Evolutionary conservation across 2,113 vertebrate species (phyloP).

Genomic region (Tringa solitaria): DNA sequence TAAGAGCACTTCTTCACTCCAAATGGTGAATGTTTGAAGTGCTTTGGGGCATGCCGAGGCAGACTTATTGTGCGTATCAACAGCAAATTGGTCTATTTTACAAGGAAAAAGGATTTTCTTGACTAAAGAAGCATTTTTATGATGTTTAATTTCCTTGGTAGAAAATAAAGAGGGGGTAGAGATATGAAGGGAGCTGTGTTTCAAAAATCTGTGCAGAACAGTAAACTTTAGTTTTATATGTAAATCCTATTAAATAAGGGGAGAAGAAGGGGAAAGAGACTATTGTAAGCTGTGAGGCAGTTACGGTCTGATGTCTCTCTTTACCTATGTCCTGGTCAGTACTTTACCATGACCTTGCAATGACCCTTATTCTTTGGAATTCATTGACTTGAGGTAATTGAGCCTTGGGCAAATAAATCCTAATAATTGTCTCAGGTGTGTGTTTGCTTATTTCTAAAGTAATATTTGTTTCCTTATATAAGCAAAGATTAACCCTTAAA

Average conservation of each 20-base stretch:
- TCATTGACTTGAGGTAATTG: background rate
- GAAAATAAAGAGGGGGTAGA: background rate
- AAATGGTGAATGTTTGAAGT: background rate
- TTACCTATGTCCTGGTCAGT: background rate
- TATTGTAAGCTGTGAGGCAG: background rate
- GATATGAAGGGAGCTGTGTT: background rate
- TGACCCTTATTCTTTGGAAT: background rate
- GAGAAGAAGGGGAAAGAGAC: background rate
- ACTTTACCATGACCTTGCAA: background rate
- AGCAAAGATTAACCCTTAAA: background rate
- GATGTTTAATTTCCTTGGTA: background rate
- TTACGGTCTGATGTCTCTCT: background rate
- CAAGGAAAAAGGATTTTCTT: background rate
- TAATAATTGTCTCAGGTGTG: background rate
- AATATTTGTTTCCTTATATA: background rate
- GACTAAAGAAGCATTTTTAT: background rate
- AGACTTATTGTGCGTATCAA: background rate
- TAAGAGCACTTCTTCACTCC: background rate
- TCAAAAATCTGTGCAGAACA: background rate
- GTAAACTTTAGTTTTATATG: background rate
- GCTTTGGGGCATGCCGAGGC: background rate
- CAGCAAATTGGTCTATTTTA: background rate
- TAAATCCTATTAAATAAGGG: background rate
- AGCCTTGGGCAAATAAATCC: background rate
- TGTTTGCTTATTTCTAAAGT: background rate